A percentile compares a stretch with the other conserved stretches of the same genome.
These are phyloP conservation scores for Lepilemur ruficaudatus DNA, from an alignment of 2,797 vertebrate genomes.

Conservation along the genomic window DNA sequence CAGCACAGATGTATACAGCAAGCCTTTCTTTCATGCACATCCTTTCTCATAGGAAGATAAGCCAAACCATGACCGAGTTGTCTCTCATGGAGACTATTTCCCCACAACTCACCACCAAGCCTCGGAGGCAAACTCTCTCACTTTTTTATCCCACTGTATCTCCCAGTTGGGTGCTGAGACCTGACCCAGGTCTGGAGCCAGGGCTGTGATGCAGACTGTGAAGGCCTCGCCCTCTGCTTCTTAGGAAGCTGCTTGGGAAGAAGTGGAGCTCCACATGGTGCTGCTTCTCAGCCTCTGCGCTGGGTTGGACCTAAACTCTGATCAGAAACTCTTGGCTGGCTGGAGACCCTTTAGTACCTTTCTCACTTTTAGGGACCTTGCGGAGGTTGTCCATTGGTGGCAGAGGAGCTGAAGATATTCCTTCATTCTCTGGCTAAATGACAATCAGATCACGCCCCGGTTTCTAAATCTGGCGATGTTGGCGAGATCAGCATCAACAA, in stretches of 20 bases:
- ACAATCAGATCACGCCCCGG: not conserved
- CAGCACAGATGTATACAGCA: not conserved
- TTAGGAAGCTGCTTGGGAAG: not conserved
- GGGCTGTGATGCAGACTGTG: not conserved
- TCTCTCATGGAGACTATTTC: not conserved
- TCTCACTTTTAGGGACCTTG: not conserved
- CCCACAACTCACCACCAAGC: not conserved
- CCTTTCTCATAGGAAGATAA: not conserved
- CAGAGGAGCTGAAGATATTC: not conserved
- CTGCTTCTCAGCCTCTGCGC: not conserved
- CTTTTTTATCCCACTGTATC: not conserved
- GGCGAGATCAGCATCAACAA: not conserved
- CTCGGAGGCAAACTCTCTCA: not conserved
- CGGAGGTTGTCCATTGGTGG: not conserved
- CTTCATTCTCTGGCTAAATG: not conserved
- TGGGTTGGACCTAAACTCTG: not conserved
- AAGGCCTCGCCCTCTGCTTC: accelerated
- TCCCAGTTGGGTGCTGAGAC: no score
- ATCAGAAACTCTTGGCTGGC: not conserved
- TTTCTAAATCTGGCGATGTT: not conserved
- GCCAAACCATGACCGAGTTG: accelerated
- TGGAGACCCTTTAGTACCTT: not conserved
- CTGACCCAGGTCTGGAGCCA: not conserved
- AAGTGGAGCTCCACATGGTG: accelerated
- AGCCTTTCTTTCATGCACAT: not conserved